phyloP scores from a whole-genome alignment of 2,888 invertebrate genomes.

The Melinaea marsaeus region DNA sequence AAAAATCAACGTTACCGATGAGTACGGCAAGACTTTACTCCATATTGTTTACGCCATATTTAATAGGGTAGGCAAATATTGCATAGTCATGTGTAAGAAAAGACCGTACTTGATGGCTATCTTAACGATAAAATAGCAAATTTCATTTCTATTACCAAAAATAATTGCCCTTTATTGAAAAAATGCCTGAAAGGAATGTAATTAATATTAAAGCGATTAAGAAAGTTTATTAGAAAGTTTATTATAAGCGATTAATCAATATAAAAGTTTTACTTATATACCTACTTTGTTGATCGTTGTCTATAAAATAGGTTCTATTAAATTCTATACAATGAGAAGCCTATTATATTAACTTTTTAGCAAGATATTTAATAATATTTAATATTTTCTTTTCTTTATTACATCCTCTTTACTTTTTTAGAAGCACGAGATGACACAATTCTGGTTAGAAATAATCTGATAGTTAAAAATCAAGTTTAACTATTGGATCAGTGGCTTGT shows the following conservation, averaged over 20 bases:
- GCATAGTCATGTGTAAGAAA: slow-evolving; percentile 5
- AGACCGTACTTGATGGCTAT: not conserved
- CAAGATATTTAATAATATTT: too few species aligned
- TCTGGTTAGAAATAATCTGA: too few species aligned
- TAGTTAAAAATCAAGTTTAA: too few species aligned
- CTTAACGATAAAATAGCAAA: slow-evolving; percentile 1
- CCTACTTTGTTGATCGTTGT: too few species aligned
- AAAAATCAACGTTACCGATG: not conserved
- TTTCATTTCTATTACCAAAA: slow-evolving; percentile 1
- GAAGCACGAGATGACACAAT: too few species aligned
- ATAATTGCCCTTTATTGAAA: not conserved
- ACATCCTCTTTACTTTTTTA: too few species aligned
- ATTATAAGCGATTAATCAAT: too few species aligned
- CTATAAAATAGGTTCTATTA: too few species aligned
- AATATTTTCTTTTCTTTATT: too few species aligned
- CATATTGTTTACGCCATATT: not conserved
- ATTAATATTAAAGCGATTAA: not conserved
- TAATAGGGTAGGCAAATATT: not conserved
- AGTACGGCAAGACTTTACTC: not conserved
- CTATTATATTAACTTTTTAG: too few species aligned
- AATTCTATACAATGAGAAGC: too few species aligned
- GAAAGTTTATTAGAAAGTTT: slow-evolving; percentile 30
- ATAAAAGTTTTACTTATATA: slow-evolving; percentile 25
- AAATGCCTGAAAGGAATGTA: not conserved
- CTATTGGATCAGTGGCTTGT: too few species aligned